Evolutionary conservation across 2,888 invertebrate species (phyloP).

Genomic region (Pseudococcus viburni): DNA sequence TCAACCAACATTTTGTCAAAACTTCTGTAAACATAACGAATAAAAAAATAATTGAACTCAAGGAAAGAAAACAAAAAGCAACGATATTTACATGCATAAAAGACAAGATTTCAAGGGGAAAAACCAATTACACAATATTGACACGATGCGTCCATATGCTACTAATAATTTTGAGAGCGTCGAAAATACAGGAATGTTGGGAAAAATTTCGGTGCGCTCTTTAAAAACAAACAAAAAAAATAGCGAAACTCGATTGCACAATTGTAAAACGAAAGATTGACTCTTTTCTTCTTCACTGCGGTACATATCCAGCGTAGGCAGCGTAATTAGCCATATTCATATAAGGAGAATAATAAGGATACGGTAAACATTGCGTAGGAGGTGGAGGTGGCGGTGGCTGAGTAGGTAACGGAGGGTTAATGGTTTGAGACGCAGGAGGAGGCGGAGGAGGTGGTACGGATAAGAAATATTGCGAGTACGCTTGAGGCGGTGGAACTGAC

Average conservation of each 20-base stretch:
- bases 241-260: not conserved
- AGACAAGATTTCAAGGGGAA: not conserved
- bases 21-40: not conserved
- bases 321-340: constrained; percentile 47
- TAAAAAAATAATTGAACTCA: not conserved
- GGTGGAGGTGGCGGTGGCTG: constrained; percentile 61
- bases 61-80: not conserved
- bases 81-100: not conserved
- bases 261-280: not conserved
- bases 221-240: not conserved
- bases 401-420: constrained; percentile 58
- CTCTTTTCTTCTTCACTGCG: not conserved
- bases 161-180: not conserved
- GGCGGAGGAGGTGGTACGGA: constrained; percentile 58
- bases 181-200: not conserved
- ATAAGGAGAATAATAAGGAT: constrained; percentile 50
- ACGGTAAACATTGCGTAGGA: constrained; percentile 48
- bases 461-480: constrained; percentile 54
- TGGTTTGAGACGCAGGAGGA: constrained; percentile 8
- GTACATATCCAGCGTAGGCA: constrained; percentile 55
- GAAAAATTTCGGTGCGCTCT: not conserved
- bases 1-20: not conserved
- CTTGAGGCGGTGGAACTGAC: constrained; percentile 25
- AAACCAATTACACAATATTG: not conserved
- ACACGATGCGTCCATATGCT: not conserved